Evolutionary conservation across 2,888 invertebrate genomes (phyloP).

Genomic region (Cyaniris semiargus): DNA sequence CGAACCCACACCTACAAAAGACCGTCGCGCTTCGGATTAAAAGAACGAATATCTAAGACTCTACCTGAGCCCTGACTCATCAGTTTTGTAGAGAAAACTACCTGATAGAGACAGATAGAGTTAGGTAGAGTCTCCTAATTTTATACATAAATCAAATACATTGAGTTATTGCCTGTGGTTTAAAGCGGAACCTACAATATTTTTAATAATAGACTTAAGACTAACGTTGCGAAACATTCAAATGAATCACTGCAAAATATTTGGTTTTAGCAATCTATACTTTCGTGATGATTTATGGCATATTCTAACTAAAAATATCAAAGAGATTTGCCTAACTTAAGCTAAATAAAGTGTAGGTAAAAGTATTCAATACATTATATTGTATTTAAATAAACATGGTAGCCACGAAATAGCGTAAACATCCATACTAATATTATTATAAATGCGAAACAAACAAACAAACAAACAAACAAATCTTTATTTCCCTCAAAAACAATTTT

Average conservation of each 20-base stretch:
- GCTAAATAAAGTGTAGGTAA: background rate
- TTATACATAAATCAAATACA: background rate
- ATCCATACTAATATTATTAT: no score
- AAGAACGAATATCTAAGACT: slow-evolving; percentile 71
- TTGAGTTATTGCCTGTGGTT: background rate
- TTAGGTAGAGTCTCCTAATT: background rate
- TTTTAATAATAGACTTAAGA: slow-evolving; percentile 8
- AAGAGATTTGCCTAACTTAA: background rate
- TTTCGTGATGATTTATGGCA: background rate
- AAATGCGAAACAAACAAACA: no score
- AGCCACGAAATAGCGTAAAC: no score
- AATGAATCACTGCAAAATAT: slow-evolving; percentile 1
- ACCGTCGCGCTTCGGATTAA: slow-evolving; percentile 66
- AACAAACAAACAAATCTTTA: no score
- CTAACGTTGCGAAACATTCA: background rate
- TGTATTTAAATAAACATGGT: no score
- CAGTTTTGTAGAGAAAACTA: slow-evolving; percentile 36
- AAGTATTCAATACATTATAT: no score
- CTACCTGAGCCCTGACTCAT: slow-evolving; percentile 62
- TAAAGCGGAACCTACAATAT: background rate
- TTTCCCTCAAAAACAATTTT: no score
- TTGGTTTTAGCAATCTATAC: background rate
- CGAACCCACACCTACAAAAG: slow-evolving; percentile 63
- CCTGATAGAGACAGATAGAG: background rate
- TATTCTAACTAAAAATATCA: background rate